Conservation (phyloP, 1,140 invertebrate genomes). For the Drosophila arizonae region DNA sequence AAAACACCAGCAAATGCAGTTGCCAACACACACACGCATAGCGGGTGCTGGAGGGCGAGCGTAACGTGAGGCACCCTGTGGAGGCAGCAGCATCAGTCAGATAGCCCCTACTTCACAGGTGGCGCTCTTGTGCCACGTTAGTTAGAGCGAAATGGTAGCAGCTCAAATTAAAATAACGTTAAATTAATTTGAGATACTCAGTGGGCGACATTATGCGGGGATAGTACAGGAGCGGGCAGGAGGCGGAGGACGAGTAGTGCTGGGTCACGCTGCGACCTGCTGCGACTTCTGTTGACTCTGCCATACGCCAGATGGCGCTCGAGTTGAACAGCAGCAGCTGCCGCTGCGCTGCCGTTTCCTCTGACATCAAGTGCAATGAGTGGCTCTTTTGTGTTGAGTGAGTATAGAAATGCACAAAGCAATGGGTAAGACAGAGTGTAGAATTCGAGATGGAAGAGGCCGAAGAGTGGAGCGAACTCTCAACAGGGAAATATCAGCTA, state of each 20-base stretch:
- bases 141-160: constrained; percentile 37
- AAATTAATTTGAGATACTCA: constrained; percentile 75
- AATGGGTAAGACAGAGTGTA: constrained; percentile 10
- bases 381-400: constrained; percentile 12
- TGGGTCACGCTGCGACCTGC: not conserved
- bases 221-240: not conserved
- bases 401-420: constrained; percentile 34
- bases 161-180: constrained; percentile 79
- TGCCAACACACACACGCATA: constrained; percentile 25
- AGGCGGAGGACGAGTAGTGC: not conserved
- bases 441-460: not conserved
- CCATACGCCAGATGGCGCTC: constrained; percentile 26
- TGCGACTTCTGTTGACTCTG: not conserved
- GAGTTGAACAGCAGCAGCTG: constrained; percentile 18
- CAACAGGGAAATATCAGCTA: not conserved
- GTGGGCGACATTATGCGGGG: constrained; percentile 53
- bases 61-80: constrained; percentile 71
- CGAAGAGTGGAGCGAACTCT: not conserved
- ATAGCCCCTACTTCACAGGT: constrained; percentile 26
- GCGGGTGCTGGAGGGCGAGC: constrained; percentile 5
- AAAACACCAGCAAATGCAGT: constrained; percentile 64
- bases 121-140: constrained; percentile 14
- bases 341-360: constrained; percentile 13
- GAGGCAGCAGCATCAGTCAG: constrained; percentile 51
- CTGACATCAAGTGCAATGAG: constrained; percentile 20